Conservation (phyloP, 2,113 vertebrate genomes). For the Patagioenas fasciata region DNA sequence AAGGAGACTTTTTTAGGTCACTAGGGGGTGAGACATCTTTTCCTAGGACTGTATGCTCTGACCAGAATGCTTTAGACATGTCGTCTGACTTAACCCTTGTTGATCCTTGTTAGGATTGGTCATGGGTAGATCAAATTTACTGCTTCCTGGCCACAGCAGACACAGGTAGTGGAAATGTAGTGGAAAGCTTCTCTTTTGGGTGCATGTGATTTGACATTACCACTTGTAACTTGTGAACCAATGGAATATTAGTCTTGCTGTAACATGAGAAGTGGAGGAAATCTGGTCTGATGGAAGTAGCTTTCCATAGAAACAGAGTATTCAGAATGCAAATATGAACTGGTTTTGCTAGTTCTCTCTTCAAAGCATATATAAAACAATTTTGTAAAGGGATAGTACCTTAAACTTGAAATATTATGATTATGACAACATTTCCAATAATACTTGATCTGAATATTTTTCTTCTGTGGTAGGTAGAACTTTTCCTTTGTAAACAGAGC, state of each 20-base stretch:
- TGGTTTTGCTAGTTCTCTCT: not conserved
- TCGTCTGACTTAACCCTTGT: not conserved
- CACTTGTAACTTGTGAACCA: not conserved
- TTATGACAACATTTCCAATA: not conserved
- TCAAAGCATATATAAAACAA: not conserved
- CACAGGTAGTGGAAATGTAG: not conserved
- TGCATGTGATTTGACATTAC: not conserved
- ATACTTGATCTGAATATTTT: not conserved
- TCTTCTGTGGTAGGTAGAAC: not conserved
- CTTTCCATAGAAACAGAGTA: not conserved
- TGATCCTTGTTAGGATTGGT: not conserved
- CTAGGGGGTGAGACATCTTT: not conserved
- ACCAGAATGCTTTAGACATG: not conserved
- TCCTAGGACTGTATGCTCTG: not conserved
- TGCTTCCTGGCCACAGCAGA: not conserved
- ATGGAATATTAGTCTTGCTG: not conserved
- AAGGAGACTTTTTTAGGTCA: not conserved
- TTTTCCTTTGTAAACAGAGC: not conserved
- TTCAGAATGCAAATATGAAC: not conserved
- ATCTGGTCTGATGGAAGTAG: not conserved
- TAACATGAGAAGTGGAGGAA: not conserved
- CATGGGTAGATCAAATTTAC: not conserved
- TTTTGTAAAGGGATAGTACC: not conserved
- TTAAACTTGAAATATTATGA: not conserved
- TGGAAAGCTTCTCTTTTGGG: not conserved